phyloP scores from a whole-genome alignment of 2,113 vertebrate genomes.

The Struthio camelus region DNA sequence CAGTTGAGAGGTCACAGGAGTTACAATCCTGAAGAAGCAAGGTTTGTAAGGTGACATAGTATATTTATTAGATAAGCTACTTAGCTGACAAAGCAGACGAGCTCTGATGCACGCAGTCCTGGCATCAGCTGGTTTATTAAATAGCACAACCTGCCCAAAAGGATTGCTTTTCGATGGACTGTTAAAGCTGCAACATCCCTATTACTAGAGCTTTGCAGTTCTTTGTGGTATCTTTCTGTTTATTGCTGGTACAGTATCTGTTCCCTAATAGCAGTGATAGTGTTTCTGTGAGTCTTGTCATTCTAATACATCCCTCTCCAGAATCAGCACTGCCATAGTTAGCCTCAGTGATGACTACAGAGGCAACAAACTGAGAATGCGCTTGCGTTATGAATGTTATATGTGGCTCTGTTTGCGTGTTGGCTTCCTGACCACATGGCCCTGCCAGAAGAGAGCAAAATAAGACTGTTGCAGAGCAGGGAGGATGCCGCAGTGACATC shows the following conservation, averaged over 20 bases:
- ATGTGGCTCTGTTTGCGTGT: not conserved
- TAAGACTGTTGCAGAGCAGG: not conserved
- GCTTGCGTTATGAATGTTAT: rapidly evolving
- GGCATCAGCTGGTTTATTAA: not conserved
- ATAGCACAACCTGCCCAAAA: not conserved
- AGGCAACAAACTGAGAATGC: not conserved
- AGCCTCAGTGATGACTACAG: not conserved
- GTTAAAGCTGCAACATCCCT: not conserved
- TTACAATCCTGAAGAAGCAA: not conserved
- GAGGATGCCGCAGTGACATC: not conserved
- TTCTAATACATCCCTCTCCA: not conserved
- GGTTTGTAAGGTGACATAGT: not conserved
- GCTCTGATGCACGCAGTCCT: not conserved
- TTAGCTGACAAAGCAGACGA: conserved; percentile 18
- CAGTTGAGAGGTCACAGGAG: not conserved
- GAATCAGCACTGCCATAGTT: not conserved
- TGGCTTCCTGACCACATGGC: not conserved
- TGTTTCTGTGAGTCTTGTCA: not conserved
- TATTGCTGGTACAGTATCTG: not conserved
- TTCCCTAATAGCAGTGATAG: not conserved
- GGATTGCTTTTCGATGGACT: not conserved
- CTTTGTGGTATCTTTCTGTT: not conserved
- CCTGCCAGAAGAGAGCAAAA: not conserved
- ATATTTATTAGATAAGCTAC: conserved; percentile 2
- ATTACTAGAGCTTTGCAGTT: not conserved